These are phyloP conservation scores for Catharus fuscescens DNA, from an alignment of 2,113 vertebrate species.

Conservation along the genomic window DNA sequence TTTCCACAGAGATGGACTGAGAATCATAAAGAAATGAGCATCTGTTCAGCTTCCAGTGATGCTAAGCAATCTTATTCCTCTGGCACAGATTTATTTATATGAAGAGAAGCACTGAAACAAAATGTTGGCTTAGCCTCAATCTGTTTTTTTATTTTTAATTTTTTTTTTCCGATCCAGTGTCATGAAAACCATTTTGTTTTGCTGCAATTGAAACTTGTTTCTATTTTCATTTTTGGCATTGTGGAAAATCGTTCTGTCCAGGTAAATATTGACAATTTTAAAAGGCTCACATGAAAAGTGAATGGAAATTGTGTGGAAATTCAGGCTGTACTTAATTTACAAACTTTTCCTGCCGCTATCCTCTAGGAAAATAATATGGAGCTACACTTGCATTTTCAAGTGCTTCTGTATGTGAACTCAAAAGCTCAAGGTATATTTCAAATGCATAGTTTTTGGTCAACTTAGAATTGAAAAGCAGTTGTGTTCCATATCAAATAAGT, in stretches of 20 bases:
- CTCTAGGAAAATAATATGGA: neutral
- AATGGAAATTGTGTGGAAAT: neutral
- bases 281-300: neutral
- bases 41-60: constrained; percentile 34
- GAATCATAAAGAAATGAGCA: constrained; percentile 35
- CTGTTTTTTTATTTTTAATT: neutral
- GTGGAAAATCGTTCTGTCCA: neutral
- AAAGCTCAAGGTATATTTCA: constrained; percentile 12
- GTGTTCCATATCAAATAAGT: neutral
- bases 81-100: constrained; percentile 41
- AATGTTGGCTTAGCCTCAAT: constrained; percentile 24
- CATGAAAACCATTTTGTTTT: neutral
- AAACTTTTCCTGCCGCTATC: neutral
- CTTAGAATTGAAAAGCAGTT: neutral
- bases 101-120: constrained; percentile 16
- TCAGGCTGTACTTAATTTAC: neutral
- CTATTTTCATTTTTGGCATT: neutral
- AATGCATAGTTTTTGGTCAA: neutral
- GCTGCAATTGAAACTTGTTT: neutral
- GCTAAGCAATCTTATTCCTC: constrained; percentile 28
- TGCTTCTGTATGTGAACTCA: neutral
- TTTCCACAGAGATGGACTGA: neutral
- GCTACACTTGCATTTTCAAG: neutral
- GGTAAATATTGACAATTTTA: neutral
- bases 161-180: neutral